Evolutionary conservation across 2,888 invertebrate species (phyloP), one percentile per base, ranked within the genome.

Genomic region (Drosophila flavopinicola): DNA sequence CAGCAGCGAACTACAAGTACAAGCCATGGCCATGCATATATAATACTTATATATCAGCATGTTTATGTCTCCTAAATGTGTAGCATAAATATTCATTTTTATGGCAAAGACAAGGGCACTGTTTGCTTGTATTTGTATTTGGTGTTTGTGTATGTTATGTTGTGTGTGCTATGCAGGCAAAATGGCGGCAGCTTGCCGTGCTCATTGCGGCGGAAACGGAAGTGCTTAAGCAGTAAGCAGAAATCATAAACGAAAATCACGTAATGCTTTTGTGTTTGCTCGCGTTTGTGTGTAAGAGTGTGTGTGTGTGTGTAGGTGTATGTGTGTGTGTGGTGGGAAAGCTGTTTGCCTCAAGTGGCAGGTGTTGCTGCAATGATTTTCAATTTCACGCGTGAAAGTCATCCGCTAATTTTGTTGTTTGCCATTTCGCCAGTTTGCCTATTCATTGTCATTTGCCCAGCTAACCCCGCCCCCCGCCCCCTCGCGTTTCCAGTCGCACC

Each of bases 161-260:
- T 41, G 29, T 49, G 44, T 48, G 56, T 49, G 44, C 13, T 61
- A 52, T 70, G 75, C 71, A 71, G 75, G 63, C 63, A 75, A 71
- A 71, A 71, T 71, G 71, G 71, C 70, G 66, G 66, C 73, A 65
- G 71, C 71, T 60, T 52, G 61, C 51, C 37, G 44, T 63, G 77
- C 70, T 66, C 72, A 74, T 68, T 78, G 78, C 66, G 75, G 65
- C 75, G 84, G 75, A 75, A 77, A 64, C 82, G 75, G 85, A 76
- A 78, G 71, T 70, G 65, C 83, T 84, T 73, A 80, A 85, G 86
- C 75, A 79, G 82, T 84, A 84, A 84, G 85, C 85, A 74, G 75
- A 71, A 85, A 85, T 85, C 85, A 85, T 85, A 88, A 88, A 86
- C 88, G 87, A 86, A 87, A 85, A 88, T 88, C 85, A 85, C 85